A percentile compares a stretch with the other conserved stretches of the same genome.
Evolutionary conservation across 2,797 vertebrate species (phyloP).

Genomic region (Hozukius guyotensis): DNA sequence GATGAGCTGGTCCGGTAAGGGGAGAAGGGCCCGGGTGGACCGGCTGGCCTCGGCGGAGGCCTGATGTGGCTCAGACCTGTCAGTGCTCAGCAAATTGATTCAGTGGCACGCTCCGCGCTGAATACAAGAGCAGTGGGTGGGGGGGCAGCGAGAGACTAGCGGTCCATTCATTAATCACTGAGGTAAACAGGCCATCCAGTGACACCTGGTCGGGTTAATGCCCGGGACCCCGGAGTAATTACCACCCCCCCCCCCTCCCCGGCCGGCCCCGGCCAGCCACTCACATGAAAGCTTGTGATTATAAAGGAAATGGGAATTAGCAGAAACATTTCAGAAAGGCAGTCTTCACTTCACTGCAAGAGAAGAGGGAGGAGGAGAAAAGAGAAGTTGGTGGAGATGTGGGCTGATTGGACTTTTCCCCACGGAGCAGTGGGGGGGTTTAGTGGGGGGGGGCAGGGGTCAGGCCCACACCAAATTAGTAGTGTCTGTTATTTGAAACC

Average conservation of each 20-base stretch:
- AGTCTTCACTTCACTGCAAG: constrained; percentile 75
- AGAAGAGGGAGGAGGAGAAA: constrained; percentile 17
- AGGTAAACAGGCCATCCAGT: constrained; percentile 89
- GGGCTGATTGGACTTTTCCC: constrained; percentile 91
- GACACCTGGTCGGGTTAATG: constrained; percentile 95
- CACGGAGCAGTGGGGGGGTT: constrained; percentile 67
- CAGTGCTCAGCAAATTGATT: constrained; percentile 84
- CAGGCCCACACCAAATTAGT: constrained; percentile 90
- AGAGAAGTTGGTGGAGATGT: constrained; percentile 64
- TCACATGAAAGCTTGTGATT: constrained; percentile 93
- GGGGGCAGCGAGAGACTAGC: constrained; percentile 78
- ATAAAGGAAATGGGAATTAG: constrained; percentile 97
- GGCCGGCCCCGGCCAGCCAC: constrained; percentile 79
- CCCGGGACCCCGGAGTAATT: constrained; percentile 90
- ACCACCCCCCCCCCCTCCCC: constrained; percentile 77
- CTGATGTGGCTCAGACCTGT: constrained; percentile 77
- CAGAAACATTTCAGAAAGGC: constrained; percentile 89
- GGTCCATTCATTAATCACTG: constrained; percentile 95
- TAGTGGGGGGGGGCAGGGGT: constrained; percentile 80
- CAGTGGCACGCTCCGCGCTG: constrained; percentile 83
- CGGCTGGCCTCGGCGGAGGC: constrained; percentile 68
- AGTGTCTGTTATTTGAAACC: constrained; percentile 94
- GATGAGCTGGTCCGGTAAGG: constrained; percentile 46
- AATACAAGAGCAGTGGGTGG: constrained; percentile 72
- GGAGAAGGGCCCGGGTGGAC: constrained; percentile 57